Conservation (phyloP, 1,140 invertebrate species). For the Formica exsecta region DNA sequence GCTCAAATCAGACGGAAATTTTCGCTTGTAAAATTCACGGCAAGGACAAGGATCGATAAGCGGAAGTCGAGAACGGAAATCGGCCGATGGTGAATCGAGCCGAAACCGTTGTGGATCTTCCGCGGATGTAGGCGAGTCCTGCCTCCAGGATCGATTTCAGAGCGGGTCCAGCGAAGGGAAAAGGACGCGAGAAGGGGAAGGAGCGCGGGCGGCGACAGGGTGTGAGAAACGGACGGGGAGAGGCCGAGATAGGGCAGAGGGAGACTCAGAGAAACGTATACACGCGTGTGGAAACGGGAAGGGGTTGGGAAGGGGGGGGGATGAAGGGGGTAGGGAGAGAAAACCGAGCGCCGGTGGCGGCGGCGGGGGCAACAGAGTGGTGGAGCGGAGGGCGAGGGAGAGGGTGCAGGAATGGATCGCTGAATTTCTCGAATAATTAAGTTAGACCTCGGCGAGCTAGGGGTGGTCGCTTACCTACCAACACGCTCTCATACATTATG, state of each 20-base stretch:
- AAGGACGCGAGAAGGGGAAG: slow-evolving; percentile 2
- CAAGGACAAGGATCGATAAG: neutral
- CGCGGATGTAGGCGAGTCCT: slow-evolving; percentile 21
- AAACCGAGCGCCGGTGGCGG: slow-evolving; percentile 46
- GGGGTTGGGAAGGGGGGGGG: neutral
- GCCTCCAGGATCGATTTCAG: slow-evolving; percentile 66
- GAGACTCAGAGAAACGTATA: slow-evolving; percentile 54
- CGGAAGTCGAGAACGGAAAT: slow-evolving; percentile 12
- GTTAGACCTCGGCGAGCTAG: slow-evolving; percentile 85
- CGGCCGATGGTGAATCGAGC: slow-evolving; percentile 6
- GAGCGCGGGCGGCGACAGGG: neutral
- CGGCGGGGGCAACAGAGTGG: slow-evolving; percentile 55
- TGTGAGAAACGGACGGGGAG: slow-evolving; percentile 42
- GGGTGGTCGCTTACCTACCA: slow-evolving; percentile 85
- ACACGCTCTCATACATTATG: slow-evolving; percentile 86
- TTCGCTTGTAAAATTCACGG: slow-evolving; percentile 23
- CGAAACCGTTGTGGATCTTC: slow-evolving; percentile 6
- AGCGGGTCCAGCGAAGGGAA: neutral
- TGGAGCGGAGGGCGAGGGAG: slow-evolving; percentile 57
- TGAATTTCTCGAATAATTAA: slow-evolving; percentile 87
- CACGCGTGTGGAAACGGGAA: neutral
- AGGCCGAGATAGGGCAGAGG: slow-evolving; percentile 19
- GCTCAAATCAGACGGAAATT: slow-evolving; percentile 43
- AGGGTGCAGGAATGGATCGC: slow-evolving; percentile 85
- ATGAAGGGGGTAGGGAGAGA: slow-evolving; percentile 62